Evolutionary conservation across 2,888 invertebrate species (phyloP).

Genomic region (Halocaridina rubra): DNA sequence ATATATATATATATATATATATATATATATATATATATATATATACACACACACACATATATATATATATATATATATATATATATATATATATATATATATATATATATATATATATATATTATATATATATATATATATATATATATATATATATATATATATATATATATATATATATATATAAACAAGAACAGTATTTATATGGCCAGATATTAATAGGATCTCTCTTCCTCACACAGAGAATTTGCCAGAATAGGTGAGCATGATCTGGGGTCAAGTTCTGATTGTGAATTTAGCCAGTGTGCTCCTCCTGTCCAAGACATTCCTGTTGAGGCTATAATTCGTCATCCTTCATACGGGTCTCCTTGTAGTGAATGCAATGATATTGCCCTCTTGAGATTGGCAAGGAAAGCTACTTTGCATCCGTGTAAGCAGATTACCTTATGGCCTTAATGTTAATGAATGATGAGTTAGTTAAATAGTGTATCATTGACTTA

Average conservation of each 20-base stretch:
- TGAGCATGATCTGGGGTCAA: conserved; percentile 61
- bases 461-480: neutral
- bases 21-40: neutral
- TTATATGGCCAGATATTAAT: neutral
- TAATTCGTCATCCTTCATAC: conserved; percentile 26
- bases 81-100: neutral
- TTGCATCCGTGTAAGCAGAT: conserved; percentile 17
- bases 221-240: neutral
- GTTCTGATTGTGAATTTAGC: conserved; percentile 58
- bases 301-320: conserved; percentile 64
- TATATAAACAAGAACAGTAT: neutral
- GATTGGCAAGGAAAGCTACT: neutral
- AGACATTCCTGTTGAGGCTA: conserved; percentile 58
- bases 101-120: neutral
- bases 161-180: neutral
- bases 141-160: neutral
- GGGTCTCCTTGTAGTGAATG: conserved; percentile 20
- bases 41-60: neutral
- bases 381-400: conserved; percentile 46
- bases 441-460: neutral
- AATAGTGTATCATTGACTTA: neutral
- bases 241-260: conserved; percentile 63
- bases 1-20: neutral
- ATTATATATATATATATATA: neutral
- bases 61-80: neutral